Percentiles rank a stretch among this genome's conserved stretches.
Evolutionary conservation across 2,888 invertebrate species (phyloP).

Genomic region (Pyrrhia umbra): DNA sequence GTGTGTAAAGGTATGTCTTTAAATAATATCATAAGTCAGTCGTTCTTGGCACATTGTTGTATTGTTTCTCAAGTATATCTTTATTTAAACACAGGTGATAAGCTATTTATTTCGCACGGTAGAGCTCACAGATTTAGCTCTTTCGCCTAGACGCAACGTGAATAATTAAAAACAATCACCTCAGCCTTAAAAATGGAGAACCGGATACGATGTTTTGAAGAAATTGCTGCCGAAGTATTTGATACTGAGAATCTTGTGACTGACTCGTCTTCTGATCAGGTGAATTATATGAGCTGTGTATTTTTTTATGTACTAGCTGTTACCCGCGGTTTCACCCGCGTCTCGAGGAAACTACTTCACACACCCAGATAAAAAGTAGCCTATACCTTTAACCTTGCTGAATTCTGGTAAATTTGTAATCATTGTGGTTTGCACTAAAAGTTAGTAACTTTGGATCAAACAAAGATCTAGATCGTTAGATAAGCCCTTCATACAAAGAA

Average conservation of each 20-base stretch:
- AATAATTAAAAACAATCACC: background rate
- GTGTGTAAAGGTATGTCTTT: too few relatives aligned
- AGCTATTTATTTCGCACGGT: conserved; percentile 54
- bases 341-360: too few relatives aligned
- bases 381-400: too few relatives aligned
- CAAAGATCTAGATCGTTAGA: too few relatives aligned
- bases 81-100: conserved; percentile 52
- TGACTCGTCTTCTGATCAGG: conserved; percentile 84
- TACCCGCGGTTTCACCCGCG: too few relatives aligned
- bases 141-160: background rate
- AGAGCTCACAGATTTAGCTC: conserved; percentile 52
- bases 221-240: conserved; percentile 83
- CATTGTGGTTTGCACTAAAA: too few relatives aligned
- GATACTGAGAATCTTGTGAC: conserved; percentile 90
- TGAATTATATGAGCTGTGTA: conserved; percentile 55
- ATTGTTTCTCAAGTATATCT: conserved; percentile 36
- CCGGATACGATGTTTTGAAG: conserved; percentile 78
- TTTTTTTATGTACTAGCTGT: too few relatives aligned
- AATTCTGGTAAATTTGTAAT: too few relatives aligned
- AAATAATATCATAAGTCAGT: conserved; percentile 22
- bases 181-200: conserved; percentile 75
- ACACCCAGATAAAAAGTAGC: too few relatives aligned
- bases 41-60: conserved; percentile 55
- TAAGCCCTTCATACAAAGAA: too few relatives aligned
- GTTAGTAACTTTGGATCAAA: too few relatives aligned